phyloP scores from a whole-genome alignment of 2,797 vertebrate species.

The Gymnothorax reevesii region DNA sequence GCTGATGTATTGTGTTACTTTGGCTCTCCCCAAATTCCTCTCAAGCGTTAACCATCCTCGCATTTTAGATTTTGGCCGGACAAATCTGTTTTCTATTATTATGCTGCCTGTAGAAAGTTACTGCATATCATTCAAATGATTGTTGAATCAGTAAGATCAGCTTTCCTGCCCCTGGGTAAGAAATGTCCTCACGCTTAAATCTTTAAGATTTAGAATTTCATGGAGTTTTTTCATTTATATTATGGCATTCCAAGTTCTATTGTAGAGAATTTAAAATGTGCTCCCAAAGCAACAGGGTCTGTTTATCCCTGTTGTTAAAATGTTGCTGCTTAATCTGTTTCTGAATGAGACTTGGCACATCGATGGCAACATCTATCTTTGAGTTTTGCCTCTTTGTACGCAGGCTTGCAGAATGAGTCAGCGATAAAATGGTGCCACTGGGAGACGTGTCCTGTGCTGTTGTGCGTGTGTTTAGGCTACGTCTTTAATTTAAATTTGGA shows the following conservation, averaged over 20 bases:
- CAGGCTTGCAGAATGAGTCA: background rate
- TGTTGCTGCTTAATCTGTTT: background rate
- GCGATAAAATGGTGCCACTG: background rate
- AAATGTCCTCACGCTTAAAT: background rate
- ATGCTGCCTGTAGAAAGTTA: background rate
- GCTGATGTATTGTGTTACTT: background rate
- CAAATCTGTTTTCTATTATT: constrained; percentile 13
- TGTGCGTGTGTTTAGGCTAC: background rate
- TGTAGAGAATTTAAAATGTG: background rate
- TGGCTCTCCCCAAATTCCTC: constrained; percentile 17
- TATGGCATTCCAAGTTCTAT: background rate
- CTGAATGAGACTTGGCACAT: background rate
- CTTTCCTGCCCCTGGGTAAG: background rate
- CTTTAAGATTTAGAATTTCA: background rate
- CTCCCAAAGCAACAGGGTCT: background rate
- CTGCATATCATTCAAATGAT: background rate
- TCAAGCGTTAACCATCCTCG: background rate
- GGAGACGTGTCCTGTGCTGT: background rate
- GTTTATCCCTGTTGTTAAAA: background rate
- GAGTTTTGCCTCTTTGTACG: background rate
- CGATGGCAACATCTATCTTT: background rate
- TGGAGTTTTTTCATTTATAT: background rate
- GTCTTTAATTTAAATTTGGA: too few relatives aligned
- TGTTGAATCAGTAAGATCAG: background rate
- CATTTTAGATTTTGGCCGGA: background rate